A percentile compares a stretch with the other conserved stretches of the same genome.
phyloP scores from a whole-genome alignment of 1,140 invertebrate species.

The Alviniconcha marisindica region DNA sequence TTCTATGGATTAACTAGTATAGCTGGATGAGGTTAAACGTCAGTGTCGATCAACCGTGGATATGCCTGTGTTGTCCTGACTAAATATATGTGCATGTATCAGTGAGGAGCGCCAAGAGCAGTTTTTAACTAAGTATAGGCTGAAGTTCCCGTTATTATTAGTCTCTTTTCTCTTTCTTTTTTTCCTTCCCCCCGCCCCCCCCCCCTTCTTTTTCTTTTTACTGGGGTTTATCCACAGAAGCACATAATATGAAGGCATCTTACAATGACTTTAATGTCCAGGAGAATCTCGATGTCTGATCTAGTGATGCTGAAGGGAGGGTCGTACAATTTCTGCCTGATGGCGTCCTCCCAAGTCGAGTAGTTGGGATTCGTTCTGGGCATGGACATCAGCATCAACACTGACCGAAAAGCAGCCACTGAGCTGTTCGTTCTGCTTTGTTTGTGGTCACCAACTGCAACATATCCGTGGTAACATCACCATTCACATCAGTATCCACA shows the following conservation, averaged over 20 bases:
- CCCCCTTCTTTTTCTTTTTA: constrained; percentile 16
- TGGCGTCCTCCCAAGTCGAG: constrained; percentile 46
- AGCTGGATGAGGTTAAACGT: too few species aligned
- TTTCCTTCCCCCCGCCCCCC: not conserved
- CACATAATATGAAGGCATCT: too few species aligned
- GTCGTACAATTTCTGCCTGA: constrained; percentile 42
- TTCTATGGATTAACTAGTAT: too few species aligned
- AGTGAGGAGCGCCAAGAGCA: too few species aligned
- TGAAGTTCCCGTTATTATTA: too few species aligned
- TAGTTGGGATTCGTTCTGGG: constrained; percentile 55
- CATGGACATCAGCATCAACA: constrained; percentile 54
- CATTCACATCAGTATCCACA: too few species aligned
- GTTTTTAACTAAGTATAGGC: too few species aligned
- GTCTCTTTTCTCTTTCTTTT: not conserved
- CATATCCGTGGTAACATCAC: too few species aligned
- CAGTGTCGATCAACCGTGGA: too few species aligned
- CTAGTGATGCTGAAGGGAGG: constrained; percentile 48
- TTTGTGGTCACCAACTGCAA: constrained; percentile 36
- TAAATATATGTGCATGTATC: too few species aligned
- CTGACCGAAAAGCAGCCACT: constrained; percentile 45
- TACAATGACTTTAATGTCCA: constrained; percentile 48
- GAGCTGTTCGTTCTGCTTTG: constrained; percentile 31
- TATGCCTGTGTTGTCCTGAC: too few species aligned
- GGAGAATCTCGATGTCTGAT: constrained; percentile 8
- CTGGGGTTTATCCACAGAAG: not conserved